Conservation (phyloP, 2,888 invertebrate species). For the Pogonocherus hispidulus region DNA sequence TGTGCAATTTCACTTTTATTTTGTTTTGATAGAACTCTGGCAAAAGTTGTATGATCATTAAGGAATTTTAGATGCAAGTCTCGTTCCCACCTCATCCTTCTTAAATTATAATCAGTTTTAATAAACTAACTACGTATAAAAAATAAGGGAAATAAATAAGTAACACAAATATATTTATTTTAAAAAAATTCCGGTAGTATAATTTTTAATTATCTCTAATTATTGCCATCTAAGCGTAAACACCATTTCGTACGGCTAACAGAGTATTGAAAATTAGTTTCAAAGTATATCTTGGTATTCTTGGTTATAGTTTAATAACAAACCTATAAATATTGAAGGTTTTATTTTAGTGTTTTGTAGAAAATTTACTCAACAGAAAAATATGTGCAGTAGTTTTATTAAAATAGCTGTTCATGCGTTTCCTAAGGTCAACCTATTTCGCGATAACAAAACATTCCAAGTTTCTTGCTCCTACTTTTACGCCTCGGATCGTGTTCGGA, state of each 20-base stretch:
- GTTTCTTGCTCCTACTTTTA: conserved; percentile 21
- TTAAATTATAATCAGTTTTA: too few relatives aligned
- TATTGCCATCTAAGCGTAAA: not conserved
- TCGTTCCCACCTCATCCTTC: not conserved
- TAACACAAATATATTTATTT: too few relatives aligned
- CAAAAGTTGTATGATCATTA: conserved; percentile 46
- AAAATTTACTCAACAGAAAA: conserved; percentile 15
- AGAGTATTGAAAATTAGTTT: conserved; percentile 1
- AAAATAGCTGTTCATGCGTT: conserved; percentile 29
- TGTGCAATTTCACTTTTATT: conserved; percentile 69
- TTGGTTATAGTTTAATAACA: conserved; percentile 7
- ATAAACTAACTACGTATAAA: too few relatives aligned
- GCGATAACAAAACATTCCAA: conserved; percentile 13
- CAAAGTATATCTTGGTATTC: not conserved
- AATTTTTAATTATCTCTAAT: too few relatives aligned
- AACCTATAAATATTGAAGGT: conserved; percentile 18
- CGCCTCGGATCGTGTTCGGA: not conserved
- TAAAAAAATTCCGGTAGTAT: too few relatives aligned
- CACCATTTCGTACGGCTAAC: not conserved
- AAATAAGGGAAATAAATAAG: not conserved
- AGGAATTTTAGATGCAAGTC: not conserved
- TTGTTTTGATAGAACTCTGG: conserved; percentile 64
- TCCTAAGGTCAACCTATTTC: conserved; percentile 33
- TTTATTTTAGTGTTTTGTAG: conserved; percentile 12
- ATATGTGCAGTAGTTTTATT: conserved; percentile 24